These are phyloP conservation scores for Aphelinus certus DNA, from an alignment of 1,140 invertebrate species.

Conservation along the genomic window DNA sequence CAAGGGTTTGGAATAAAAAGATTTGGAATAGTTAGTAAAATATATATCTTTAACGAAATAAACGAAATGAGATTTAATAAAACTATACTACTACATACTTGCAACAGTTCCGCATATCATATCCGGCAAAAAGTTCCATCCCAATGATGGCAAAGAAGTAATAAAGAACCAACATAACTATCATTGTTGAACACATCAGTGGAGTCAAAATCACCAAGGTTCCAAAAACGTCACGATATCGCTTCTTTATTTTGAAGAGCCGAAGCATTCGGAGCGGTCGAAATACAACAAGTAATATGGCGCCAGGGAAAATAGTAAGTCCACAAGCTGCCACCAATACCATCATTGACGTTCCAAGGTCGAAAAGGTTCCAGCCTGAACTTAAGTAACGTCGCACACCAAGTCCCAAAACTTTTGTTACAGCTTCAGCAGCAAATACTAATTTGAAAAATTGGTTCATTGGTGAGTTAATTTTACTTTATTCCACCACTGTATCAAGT, in stretches of 20 bases:
- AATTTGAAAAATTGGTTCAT: constrained; percentile 49
- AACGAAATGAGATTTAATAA: background rate
- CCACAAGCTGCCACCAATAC: constrained; percentile 74
- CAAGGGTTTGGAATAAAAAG: too few relatives aligned
- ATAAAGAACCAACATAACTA: constrained; percentile 88
- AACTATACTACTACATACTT: constrained; percentile 70
- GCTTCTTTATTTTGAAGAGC: constrained; percentile 84
- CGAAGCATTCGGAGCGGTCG: constrained; percentile 75
- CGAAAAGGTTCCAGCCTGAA: constrained; percentile 89
- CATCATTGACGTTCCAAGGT: constrained; percentile 78
- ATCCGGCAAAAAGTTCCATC: constrained; percentile 86
- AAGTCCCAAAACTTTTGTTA: constrained; percentile 78
- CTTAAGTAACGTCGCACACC: constrained; percentile 78
- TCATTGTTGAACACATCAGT: constrained; percentile 78
- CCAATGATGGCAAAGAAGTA: constrained; percentile 93
- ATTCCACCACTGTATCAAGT: too few relatives aligned
- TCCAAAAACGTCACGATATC: constrained; percentile 89
- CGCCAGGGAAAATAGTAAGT: constrained; percentile 72
- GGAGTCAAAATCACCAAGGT: constrained; percentile 85
- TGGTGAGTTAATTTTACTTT: background rate
- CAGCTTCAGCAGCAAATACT: constrained; percentile 83
- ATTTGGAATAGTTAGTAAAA: background rate
- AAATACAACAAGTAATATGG: constrained; percentile 80
- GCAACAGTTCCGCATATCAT: constrained; percentile 85
- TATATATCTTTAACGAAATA: too few relatives aligned